Conservation (phyloP, 2,797 vertebrate species). For the Nannoperca australis region DNA sequence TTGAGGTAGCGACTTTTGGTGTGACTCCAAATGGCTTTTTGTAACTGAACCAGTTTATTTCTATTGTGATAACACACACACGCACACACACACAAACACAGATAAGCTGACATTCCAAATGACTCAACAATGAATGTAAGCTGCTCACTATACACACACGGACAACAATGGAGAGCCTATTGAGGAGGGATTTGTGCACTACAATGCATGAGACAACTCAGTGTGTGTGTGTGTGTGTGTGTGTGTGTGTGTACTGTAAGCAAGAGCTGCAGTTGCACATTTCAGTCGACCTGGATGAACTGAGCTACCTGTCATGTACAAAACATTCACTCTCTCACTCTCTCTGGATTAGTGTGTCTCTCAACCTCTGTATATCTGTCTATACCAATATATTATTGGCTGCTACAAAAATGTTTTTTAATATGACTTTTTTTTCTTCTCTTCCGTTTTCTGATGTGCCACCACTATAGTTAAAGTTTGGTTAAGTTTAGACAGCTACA, state of each 20-base stretch:
- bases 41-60: conserved; percentile 44
- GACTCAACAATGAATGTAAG: conserved; percentile 71
- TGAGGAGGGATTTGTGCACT: conserved; percentile 70
- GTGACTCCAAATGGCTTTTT: conserved; percentile 39
- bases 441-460: neutral
- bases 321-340: neutral
- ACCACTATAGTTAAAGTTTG: neutral
- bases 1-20: conserved; percentile 32
- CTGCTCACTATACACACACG: conserved; percentile 68
- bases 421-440: no score
- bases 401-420: neutral
- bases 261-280: conserved; percentile 36
- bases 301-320: conserved; percentile 38
- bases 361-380: conserved; percentile 22
- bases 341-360: conserved; percentile 7
- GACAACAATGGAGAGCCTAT: conserved; percentile 65
- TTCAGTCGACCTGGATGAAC: conserved; percentile 25
- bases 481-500: no score
- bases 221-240: conserved; percentile 21
- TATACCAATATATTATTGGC: neutral
- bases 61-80: conserved; percentile 10
- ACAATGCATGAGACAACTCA: conserved; percentile 43
- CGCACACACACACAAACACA: conserved; percentile 11
- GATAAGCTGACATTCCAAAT: conserved; percentile 73
- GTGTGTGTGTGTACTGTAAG: conserved; percentile 26